Percentiles rank a stretch among this genome's conserved stretches.
phyloP scores from a whole-genome alignment of 2,113 vertebrate genomes.

The Herpetotheres cachinnans region DNA sequence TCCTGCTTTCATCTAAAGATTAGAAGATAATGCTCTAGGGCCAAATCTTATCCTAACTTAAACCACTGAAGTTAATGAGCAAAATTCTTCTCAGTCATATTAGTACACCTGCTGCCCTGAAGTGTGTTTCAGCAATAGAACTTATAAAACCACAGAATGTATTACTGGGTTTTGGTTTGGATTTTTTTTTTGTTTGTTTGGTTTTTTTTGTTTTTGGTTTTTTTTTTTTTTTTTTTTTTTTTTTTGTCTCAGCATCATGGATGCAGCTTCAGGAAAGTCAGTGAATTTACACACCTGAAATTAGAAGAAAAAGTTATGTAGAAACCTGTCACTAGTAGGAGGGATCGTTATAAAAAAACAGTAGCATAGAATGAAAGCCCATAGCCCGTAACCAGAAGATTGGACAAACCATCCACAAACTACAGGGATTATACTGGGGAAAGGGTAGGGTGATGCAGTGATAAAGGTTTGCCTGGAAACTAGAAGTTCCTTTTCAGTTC shows the following conservation, averaged over 20 bases:
- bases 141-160: background rate
- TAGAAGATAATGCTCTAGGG: constrained; percentile 5
- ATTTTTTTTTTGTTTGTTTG: background rate
- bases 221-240: too few relatives aligned
- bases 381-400: background rate
- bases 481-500: background rate
- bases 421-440: background rate
- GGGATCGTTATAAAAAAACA: background rate
- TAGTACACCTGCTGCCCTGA: background rate
- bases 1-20: constrained; percentile 15
- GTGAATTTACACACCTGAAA: background rate
- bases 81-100: background rate
- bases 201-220: too few relatives aligned
- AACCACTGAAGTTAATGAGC: constrained; percentile 11
- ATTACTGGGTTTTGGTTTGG: background rate
- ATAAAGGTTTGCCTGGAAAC: background rate
- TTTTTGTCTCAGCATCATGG: background rate
- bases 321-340: background rate
- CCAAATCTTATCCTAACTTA: background rate
- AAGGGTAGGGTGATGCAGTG: background rate
- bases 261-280: background rate
- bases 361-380: background rate
- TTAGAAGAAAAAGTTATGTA: background rate
- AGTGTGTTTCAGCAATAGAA: background rate
- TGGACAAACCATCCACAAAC: background rate